Base-by-base conservation (phyloP, 2,888 invertebrate species). In the Adineta ricciae region DNA sequence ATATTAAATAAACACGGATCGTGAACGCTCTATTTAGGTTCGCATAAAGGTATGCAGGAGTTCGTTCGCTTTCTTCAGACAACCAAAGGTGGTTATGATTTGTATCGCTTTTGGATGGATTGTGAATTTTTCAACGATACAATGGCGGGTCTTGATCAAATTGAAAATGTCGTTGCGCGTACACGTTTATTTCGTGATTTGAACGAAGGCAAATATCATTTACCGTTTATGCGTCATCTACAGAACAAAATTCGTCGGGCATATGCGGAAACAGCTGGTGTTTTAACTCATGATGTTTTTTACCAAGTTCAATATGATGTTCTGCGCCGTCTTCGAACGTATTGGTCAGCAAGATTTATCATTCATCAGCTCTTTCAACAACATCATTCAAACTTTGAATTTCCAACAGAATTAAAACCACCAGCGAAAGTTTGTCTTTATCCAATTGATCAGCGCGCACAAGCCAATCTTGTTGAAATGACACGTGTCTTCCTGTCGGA, bases 271-370 rank as follows among this genome's bases (percentile, higher is more conserved):
- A 90, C 89, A 85, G 90, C 89, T 32, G 88, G 88, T 36, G 88
- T 14, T 41, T 78, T 90, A 5, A 89, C 88, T 86, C 89, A 90
- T 86, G 89, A 89, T 38, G 88, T 90, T 83, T 90, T 90, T 87
- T 88, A 90, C 46, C 88, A 89, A 14, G 89, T 90, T 2, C 90
- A 90, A 88, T 90, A 90, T 86, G 90, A 90, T 87, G 89, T 90
- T 3, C 87, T 90, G 83, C 87, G 90, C 27, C 87, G 90, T 83
- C 87, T 90, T 14, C 86, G 90, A 54, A 88, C 89, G 24, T 90
- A 90, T 88, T 90, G 90, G 90, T 87, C 90, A n/a, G 89, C 89
- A 0, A 86, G 86, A 72, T 86, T 84, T 83, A 78, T 86, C 5
- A 27, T 86, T 21, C 73, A 78, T 52, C 52, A 84, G 46, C 52